These are phyloP conservation scores for Sarcophaga variegata DNA, from an alignment of 2,888 invertebrate genomes.

Conservation along the genomic window DNA sequence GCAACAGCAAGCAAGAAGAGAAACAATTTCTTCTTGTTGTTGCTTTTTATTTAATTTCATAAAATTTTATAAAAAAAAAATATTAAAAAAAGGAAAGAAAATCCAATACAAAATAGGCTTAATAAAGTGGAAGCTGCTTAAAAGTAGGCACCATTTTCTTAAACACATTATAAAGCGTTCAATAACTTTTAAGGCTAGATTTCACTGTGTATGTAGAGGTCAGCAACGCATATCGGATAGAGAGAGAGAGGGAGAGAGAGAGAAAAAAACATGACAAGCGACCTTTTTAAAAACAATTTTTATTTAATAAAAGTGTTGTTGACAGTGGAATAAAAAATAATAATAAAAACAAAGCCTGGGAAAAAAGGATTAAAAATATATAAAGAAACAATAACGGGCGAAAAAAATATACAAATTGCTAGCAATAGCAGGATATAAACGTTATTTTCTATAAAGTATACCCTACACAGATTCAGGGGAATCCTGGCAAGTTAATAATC, in stretches of 20 bases:
- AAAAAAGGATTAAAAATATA: not conserved
- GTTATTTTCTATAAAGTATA: not conserved
- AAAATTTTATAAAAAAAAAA: conserved; percentile 44
- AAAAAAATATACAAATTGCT: not conserved
- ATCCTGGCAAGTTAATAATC: too few species aligned
- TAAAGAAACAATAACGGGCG: not conserved
- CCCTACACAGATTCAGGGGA: not conserved
- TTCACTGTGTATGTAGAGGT: too few species aligned
- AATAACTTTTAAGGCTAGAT: too few species aligned
- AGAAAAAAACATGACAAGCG: conserved; percentile 34
- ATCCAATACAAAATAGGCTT: too few species aligned
- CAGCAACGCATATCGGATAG: not conserved
- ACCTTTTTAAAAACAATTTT: conserved; percentile 46
- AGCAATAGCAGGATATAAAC: not conserved
- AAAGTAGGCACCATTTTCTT: too few species aligned
- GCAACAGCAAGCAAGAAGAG: not conserved
- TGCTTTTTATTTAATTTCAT: not conserved
- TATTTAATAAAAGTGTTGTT: conserved; percentile 40
- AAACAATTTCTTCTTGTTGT: not conserved
- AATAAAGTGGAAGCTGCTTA: too few species aligned
- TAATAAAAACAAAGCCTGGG: too few species aligned
- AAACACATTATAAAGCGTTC: too few species aligned
- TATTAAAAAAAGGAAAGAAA: not conserved
- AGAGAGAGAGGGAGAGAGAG: not conserved
- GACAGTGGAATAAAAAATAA: not conserved